These are phyloP conservation scores for Tetragnatha montana DNA, from an alignment of 2,888 invertebrate species.

Conservation along the genomic window DNA sequence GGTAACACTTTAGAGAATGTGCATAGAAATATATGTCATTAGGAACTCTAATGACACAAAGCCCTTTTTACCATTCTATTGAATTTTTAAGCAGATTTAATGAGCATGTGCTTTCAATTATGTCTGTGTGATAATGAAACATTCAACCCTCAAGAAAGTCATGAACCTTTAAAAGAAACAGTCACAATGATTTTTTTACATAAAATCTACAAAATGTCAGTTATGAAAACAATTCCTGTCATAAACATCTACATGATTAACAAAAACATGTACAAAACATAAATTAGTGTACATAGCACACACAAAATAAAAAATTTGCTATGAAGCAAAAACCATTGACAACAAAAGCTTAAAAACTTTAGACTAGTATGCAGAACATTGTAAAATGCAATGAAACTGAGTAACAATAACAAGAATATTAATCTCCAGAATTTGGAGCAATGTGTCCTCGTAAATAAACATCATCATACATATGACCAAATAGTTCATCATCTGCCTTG, in stretches of 20 bases:
- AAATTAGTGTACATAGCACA: conserved; percentile 29
- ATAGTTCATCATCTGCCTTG: conserved; percentile 76
- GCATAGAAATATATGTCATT: too few species aligned
- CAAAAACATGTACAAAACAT: neutral
- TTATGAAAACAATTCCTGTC: too few species aligned
- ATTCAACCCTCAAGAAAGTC: too few species aligned
- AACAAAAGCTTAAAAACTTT: conserved; percentile 36
- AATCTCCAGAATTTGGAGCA: conserved; percentile 74
- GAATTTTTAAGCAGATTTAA: too few species aligned
- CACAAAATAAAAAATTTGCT: conserved; percentile 16
- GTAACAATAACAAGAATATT: neutral
- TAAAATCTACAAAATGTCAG: too few species aligned
- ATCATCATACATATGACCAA: conserved; percentile 78
- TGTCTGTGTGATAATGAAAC: too few species aligned
- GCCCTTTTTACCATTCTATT: too few species aligned
- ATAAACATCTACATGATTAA: neutral
- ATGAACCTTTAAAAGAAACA: too few species aligned
- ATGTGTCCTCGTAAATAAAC: conserved; percentile 78
- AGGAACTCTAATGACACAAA: too few species aligned
- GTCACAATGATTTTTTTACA: too few species aligned
- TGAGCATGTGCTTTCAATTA: too few species aligned
- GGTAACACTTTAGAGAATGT: too few species aligned
- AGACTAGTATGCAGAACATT: conserved; percentile 28
- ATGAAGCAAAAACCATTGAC: conserved; percentile 17
- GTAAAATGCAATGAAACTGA: neutral